Conservation (phyloP, 2,113 vertebrate species). For the Eptesicus fuscus region DNA sequence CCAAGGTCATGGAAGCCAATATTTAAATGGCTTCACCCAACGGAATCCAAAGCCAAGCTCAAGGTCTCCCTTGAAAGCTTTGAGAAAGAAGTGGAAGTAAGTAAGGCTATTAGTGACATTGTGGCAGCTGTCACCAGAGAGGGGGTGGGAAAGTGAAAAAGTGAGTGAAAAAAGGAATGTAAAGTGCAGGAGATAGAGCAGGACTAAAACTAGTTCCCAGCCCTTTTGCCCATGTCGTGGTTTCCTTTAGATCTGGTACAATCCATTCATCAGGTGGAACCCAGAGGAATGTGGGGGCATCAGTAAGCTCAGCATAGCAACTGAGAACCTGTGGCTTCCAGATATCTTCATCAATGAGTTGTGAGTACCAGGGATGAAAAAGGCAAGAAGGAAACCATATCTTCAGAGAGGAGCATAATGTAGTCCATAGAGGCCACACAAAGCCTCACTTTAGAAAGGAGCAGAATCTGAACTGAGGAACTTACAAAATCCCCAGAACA, state of each 20-base stretch:
- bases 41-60: background rate
- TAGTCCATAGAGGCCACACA: background rate
- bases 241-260: constrained; percentile 22
- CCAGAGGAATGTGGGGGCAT: constrained; percentile 81
- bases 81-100: background rate
- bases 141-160: background rate
- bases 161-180: background rate
- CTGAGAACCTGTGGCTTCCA: constrained; percentile 84
- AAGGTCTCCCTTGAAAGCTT: background rate
- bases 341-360: constrained; percentile 87
- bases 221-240: background rate
- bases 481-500: background rate
- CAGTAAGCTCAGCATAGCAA: constrained; percentile 82
- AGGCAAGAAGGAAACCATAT: background rate
- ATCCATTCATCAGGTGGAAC: constrained; percentile 72
- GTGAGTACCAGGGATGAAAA: constrained; percentile 74
- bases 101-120: background rate
- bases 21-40: background rate
- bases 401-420: background rate
- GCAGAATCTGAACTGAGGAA: background rate
- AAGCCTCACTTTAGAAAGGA: background rate
- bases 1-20: background rate
- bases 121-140: background rate
- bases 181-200: background rate
- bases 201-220: background rate